Conservation (phyloP, 1,140 invertebrate species). For the Drosophila setifemur region DNA sequence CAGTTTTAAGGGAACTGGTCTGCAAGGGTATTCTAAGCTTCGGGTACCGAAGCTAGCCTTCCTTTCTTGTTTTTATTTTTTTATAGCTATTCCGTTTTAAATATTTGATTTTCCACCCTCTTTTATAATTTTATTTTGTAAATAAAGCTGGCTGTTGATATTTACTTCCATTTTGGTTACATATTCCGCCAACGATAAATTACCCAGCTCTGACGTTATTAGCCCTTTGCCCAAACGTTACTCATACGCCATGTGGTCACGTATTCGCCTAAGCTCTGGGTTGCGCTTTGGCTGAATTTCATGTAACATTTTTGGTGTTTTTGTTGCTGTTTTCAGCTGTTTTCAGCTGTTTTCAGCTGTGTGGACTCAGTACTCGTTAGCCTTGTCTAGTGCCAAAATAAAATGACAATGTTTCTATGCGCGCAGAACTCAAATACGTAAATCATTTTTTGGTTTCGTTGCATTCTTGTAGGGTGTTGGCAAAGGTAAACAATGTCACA, state of each 20-base stretch:
- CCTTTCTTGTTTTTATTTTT: no score
- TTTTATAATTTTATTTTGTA: not conserved
- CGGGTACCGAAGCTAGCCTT: no score
- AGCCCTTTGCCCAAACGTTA: constrained; percentile 5
- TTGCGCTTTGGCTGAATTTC: constrained; percentile 11
- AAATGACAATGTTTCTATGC: constrained; percentile 48
- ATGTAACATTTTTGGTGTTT: constrained; percentile 1
- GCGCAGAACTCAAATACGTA: constrained; percentile 42
- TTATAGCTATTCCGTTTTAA: no score
- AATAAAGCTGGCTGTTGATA: no score
- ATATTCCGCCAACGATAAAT: not conserved
- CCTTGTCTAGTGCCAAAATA: constrained; percentile 42
- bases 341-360: not conserved
- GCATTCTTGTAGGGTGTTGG: constrained; percentile 22
- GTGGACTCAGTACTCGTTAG: constrained; percentile 24
- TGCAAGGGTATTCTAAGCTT: no score
- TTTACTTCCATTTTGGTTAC: not conserved
- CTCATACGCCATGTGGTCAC: constrained; percentile 41
- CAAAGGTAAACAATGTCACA: constrained; percentile 74
- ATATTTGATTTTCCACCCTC: not conserved
- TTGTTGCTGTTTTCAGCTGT: not conserved
- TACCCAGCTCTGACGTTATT: not conserved
- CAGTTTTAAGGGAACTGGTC: no score
- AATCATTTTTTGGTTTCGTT: constrained; percentile 27
- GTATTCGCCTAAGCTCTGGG: constrained; percentile 22